These are phyloP conservation scores for Psophia crepitans DNA, from an alignment of 2,113 vertebrate species.

Conservation along the genomic window DNA sequence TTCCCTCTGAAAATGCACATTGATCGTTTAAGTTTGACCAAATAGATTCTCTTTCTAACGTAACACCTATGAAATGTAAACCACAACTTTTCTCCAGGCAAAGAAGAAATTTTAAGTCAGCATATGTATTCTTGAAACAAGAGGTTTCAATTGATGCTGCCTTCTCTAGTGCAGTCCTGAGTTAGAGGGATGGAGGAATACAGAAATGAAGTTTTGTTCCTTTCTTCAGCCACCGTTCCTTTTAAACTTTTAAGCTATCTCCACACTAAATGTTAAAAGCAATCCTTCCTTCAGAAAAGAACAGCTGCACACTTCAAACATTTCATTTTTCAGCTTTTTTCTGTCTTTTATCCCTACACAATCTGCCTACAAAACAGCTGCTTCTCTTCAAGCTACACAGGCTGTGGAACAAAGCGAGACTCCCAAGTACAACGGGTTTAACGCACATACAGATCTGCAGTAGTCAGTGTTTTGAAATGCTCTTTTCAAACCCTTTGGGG, in stretches of 20 bases:
- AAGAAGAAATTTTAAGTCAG: background rate
- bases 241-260: background rate
- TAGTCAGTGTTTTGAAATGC: background rate
- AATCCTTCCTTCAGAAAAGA: background rate
- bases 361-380: background rate
- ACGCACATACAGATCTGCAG: background rate
- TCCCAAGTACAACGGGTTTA: background rate
- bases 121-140: background rate
- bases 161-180: background rate
- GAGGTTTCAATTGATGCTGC: background rate
- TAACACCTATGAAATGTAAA: background rate
- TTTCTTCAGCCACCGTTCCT: background rate
- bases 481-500: background rate
- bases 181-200: background rate
- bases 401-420: background rate
- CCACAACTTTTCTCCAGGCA: background rate
- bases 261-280: background rate
- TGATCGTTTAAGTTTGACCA: background rate
- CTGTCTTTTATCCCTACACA: background rate
- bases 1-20: background rate
- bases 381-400: background rate
- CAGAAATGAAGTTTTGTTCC: background rate
- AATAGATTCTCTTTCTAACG: background rate
- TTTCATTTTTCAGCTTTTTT: slow-evolving; percentile 5
- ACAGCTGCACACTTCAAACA: background rate